These are phyloP conservation scores for Coilia nasus DNA, from an alignment of 2,797 vertebrate genomes.

Conservation along the genomic window DNA sequence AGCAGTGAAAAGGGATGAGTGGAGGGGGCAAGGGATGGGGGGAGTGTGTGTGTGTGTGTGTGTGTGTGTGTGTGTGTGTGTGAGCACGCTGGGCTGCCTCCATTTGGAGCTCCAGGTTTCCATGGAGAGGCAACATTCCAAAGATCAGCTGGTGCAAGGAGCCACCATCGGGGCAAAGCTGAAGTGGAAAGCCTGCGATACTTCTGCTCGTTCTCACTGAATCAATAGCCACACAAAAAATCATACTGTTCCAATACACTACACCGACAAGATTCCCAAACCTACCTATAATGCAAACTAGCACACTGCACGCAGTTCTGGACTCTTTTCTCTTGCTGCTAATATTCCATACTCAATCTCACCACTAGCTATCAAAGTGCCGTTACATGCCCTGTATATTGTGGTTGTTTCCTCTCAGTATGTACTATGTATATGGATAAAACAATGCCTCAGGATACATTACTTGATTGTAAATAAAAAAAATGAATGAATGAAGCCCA, in stretches of 20 bases:
- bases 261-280: too few species aligned
- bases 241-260: neutral
- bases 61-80: slow-evolving; percentile 12
- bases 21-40: slow-evolving; percentile 55
- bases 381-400: too few species aligned
- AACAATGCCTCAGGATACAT: too few species aligned
- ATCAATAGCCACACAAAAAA: neutral
- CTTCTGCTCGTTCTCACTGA: neutral
- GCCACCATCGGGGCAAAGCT: slow-evolving; percentile 37
- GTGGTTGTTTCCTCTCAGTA: too few species aligned
- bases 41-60: slow-evolving; percentile 39
- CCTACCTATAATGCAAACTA: neutral
- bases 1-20: slow-evolving; percentile 61
- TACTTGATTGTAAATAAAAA: too few species aligned
- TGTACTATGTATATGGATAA: too few species aligned
- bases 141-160: slow-evolving; percentile 73
- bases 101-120: slow-evolving; percentile 70
- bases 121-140: slow-evolving; percentile 74
- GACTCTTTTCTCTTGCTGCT: too few species aligned
- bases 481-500: too few species aligned
- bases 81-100: slow-evolving; percentile 60
- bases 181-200: neutral
- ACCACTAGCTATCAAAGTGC: too few species aligned
- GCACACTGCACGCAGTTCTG: too few species aligned
- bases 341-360: too few species aligned